Conservation (phyloP, 2,797 vertebrate genomes). For the Brachyrhaphis roseni region DNA sequence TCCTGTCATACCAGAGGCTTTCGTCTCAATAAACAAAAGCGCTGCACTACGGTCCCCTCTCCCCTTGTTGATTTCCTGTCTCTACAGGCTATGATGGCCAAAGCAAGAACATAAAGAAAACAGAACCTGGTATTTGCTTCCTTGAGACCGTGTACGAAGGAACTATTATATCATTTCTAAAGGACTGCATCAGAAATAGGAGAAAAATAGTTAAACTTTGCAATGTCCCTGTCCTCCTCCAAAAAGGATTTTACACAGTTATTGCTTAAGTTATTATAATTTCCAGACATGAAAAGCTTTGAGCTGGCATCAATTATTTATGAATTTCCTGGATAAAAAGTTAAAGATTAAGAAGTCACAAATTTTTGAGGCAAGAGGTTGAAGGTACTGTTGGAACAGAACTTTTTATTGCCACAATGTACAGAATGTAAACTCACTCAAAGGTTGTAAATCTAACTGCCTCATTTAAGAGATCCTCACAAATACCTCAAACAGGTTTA, state of each 20-base stretch:
- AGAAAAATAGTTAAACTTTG: conserved; percentile 1
- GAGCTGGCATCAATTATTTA: background rate
- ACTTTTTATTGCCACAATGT: background rate
- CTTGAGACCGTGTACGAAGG: background rate
- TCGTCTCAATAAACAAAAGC: conserved; percentile 65
- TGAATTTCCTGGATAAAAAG: background rate
- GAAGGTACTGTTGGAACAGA: background rate
- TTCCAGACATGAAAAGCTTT: background rate
- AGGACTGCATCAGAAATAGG: background rate
- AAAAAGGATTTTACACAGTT: background rate
- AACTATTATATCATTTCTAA: conserved; percentile 2
- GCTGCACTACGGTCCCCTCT: conserved; percentile 32
- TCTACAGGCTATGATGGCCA: conserved; percentile 18
- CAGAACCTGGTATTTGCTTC: conserved; percentile 35
- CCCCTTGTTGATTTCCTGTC: conserved; percentile 63
- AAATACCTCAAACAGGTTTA: background rate
- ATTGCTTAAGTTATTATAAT: background rate
- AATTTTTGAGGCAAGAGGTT: background rate
- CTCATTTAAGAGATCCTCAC: background rate
- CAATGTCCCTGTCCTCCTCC: background rate
- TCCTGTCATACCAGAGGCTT: conserved; percentile 68
- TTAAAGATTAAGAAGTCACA: conserved; percentile 2
- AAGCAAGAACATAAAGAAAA: conserved; percentile 41
- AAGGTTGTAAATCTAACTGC: conserved; percentile 1
- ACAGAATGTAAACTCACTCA: background rate